These are phyloP conservation scores for Mastacembelus armatus DNA, from an alignment of 2,797 vertebrate species.

Conservation along the genomic window DNA sequence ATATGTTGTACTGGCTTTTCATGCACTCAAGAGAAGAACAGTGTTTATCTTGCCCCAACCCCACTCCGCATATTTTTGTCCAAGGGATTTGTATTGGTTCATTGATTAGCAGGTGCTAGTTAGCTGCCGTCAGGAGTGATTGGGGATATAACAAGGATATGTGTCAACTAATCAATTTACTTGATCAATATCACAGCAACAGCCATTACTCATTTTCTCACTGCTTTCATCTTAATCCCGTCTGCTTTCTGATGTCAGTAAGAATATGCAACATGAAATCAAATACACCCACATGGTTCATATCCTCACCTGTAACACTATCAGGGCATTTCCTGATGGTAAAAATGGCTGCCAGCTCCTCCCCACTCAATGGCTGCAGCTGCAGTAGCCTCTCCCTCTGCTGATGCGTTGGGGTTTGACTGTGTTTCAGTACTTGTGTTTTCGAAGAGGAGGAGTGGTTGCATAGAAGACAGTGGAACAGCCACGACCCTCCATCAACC, in stretches of 20 bases:
- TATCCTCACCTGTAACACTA: constrained; percentile 88
- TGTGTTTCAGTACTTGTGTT: constrained; percentile 96
- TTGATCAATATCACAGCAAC: constrained; percentile 93
- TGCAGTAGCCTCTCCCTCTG: constrained; percentile 93
- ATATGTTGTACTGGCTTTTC: constrained; percentile 21
- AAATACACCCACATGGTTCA: constrained; percentile 30
- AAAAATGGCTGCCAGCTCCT: constrained; percentile 95
- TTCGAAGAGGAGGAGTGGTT: constrained; percentile 97
- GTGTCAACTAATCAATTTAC: constrained; percentile 99
- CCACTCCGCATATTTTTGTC: constrained; percentile 83
- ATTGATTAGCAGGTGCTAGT: constrained; percentile 97
- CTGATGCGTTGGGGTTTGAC: constrained; percentile 95
- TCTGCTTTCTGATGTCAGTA: constrained; percentile 39
- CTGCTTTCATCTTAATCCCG: constrained; percentile 76
- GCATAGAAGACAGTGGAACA: constrained; percentile 95
- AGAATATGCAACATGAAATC: constrained; percentile 39
- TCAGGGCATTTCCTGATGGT: constrained; percentile 91
- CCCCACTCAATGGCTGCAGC: constrained; percentile 93
- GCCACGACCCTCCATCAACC: constrained; percentile 92
- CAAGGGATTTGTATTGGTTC: constrained; percentile 85
- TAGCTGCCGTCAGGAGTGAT: constrained; percentile 94
- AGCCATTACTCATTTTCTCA: constrained; percentile 86
- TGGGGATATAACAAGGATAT: constrained; percentile 96
- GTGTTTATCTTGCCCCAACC: constrained; percentile 74
- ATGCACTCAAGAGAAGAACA: constrained; percentile 18